Conservation (phyloP, 1,140 invertebrate genomes). For the Cotesia chilonis region DNA sequence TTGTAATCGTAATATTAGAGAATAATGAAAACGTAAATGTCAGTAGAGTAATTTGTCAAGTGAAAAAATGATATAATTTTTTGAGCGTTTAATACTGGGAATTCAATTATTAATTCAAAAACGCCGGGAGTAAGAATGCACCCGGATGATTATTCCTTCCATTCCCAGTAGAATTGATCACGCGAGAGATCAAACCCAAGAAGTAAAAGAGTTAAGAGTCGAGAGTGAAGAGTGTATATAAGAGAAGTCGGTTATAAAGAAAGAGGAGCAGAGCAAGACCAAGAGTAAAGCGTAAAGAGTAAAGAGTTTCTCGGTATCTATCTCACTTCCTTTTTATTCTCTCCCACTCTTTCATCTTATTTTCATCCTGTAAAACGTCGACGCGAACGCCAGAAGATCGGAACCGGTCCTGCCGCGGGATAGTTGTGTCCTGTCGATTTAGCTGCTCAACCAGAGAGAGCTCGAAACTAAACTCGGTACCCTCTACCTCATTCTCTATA, state of each 20-base stretch:
- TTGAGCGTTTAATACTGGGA: background rate
- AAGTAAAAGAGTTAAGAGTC: too few species aligned
- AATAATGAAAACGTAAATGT: background rate
- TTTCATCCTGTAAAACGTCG: conserved; percentile 17
- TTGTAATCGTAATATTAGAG: too few species aligned
- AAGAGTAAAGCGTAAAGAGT: too few species aligned
- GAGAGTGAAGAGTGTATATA: too few species aligned
- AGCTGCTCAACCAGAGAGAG: conserved; percentile 12
- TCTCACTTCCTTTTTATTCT: background rate
- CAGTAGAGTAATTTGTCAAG: background rate
- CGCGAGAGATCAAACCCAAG: conserved; percentile 8
- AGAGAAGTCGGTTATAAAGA: too few species aligned
- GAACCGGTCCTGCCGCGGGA: conserved; percentile 30
- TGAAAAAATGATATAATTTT: background rate
- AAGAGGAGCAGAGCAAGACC: too few species aligned
- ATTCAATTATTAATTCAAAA: conserved; percentile 13
- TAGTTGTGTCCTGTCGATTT: conserved; percentile 40
- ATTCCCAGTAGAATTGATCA: conserved; percentile 8
- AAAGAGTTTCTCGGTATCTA: conserved; percentile 9
- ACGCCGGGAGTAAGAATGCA: conserved; percentile 8
- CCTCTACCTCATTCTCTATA: conserved; percentile 1
- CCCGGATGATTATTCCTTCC: conserved; percentile 11
- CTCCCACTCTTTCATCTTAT: conserved; percentile 1
- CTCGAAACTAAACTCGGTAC: conserved; percentile 36
- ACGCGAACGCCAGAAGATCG: conserved; percentile 25